Evolutionary conservation across 2,888 invertebrate genomes (phyloP).

Genomic region (Ferdinandea cuprea): DNA sequence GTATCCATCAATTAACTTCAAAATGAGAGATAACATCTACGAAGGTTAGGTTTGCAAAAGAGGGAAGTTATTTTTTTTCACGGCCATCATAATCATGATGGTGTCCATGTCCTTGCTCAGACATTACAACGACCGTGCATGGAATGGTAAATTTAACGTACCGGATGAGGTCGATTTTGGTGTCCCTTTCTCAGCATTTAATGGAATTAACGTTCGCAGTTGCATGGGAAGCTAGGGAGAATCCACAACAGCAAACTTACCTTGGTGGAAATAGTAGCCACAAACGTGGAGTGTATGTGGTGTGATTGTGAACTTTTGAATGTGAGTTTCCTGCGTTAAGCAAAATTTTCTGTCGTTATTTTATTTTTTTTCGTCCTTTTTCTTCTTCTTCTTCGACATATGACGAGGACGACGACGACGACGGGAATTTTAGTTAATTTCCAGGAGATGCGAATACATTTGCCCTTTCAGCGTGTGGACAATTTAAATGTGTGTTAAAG

Average conservation of each 20-base stretch:
- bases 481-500: slow-evolving; percentile 48
- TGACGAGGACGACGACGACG: too few species aligned
- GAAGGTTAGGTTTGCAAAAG: too few species aligned
- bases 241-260: slow-evolving; percentile 46
- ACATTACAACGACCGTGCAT: slow-evolving; percentile 37
- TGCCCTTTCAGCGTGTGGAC: slow-evolving; percentile 34
- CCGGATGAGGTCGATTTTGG: slow-evolving; percentile 35
- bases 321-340: slow-evolving; percentile 30
- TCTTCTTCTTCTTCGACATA: slow-evolving; percentile 29
- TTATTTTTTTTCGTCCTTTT: slow-evolving; percentile 16
- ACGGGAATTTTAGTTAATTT: slow-evolving; percentile 21
- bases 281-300: slow-evolving; percentile 3
- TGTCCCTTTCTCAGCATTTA: slow-evolving; percentile 22
- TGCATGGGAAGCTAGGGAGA: slow-evolving; percentile 8
- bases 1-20: slow-evolving; percentile 65
- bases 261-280: slow-evolving; percentile 18
- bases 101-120: slow-evolving; percentile 30
- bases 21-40: slow-evolving; percentile 42
- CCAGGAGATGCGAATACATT: slow-evolving; percentile 14
- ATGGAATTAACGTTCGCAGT: slow-evolving; percentile 23
- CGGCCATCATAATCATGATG: slow-evolving; percentile 27
- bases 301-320: slow-evolving; percentile 14
- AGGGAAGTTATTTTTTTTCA: slow-evolving; percentile 6
- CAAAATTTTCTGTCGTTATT: not conserved
- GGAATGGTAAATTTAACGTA: slow-evolving; percentile 41